A percentile compares a stretch with the other conserved stretches of the same genome.
These are phyloP conservation scores for Xiphydria camelus DNA, from an alignment of 2,888 invertebrate genomes.

Conservation along the genomic window DNA sequence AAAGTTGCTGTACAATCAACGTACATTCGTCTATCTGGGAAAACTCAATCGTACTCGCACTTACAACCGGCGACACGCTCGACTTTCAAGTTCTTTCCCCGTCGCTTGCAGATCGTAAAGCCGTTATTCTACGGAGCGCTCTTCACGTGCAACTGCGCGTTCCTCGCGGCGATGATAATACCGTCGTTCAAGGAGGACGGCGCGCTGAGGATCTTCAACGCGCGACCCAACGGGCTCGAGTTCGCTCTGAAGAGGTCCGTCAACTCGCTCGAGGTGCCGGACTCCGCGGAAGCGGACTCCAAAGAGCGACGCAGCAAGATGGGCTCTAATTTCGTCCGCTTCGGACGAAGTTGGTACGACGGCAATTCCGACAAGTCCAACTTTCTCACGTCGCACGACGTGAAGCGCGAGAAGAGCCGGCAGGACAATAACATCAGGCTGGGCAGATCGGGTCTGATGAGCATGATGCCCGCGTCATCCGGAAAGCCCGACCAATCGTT, in stretches of 20 bases:
- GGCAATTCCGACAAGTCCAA: not conserved
- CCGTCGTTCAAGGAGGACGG: conserved; percentile 33
- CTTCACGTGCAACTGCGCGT: conserved; percentile 34
- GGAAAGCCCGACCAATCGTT: conserved; percentile 38
- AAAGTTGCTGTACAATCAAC: too few species aligned
- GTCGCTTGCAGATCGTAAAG: conserved; percentile 35
- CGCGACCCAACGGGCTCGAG: conserved; percentile 35
- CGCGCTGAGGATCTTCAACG: conserved; percentile 27
- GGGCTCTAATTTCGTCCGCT: conserved; percentile 45
- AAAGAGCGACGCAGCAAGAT: conserved; percentile 45
- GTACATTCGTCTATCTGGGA: too few species aligned
- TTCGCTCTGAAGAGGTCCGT: conserved; percentile 39
- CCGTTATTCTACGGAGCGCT: conserved; percentile 34
- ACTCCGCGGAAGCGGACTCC: conserved; percentile 34
- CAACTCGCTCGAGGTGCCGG: conserved; percentile 13
- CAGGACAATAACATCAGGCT: not conserved
- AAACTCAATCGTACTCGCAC: too few species aligned
- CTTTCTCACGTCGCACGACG: not conserved
- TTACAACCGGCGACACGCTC: too few species aligned
- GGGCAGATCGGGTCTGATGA: too few species aligned
- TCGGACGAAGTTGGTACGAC: conserved; percentile 18
- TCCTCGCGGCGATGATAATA: conserved; percentile 32
- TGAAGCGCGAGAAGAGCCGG: not conserved
- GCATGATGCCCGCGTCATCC: too few species aligned
- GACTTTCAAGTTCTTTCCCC: too few species aligned